Evolutionary conservation across 2,113 vertebrate species (phyloP), one percentile per base, ranked within the genome.

Genomic region (Octodon degus): DNA sequence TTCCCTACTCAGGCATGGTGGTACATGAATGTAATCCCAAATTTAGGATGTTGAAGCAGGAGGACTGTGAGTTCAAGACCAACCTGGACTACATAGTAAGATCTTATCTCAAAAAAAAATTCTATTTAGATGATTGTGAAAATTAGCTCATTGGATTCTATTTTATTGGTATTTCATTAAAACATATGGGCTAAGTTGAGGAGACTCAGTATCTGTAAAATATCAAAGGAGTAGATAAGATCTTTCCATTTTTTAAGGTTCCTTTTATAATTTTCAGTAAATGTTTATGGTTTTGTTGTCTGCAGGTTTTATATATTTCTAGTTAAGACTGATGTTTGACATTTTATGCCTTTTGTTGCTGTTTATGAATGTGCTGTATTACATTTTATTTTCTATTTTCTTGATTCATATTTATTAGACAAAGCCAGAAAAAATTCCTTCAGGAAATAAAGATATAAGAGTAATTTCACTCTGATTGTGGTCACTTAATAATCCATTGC

Each of bases 401-500:
- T 88, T 90, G 27, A 84, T 81, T 95, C 67, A 92, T 67, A 5
- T 84, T 79, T 77, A 84, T 86, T 94, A 72, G 65, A 79, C 74
- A 92, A 94, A 89, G 53, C 84, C 17, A 95, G 53, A 43, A 89
- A 67, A 37, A 37, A 34, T 32, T 11, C 37, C 37, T 74, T 11
- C 19, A 83, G 67, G 58, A 93, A 93, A 88, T 86, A 55, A 82
- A 95, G 30, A n/a, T 11, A 67, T 53, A 79, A 72, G 3, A 25
- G 60, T 70, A 68, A 24, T 62, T 91, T 97, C 92, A 53, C 60
- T 80, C 34, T 89, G 72, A 63, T 27, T 55, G 9, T 43, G 70
- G 50, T 77, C 20, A 70, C 68, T 96, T 95, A 93, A 91, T 91
- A 92, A 94, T 65, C 72, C 76, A 65, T 84, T 94, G 70, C 83